A percentile compares a stretch with the other conserved stretches of the same genome.
phyloP scores from a whole-genome alignment of 2,113 vertebrate genomes.

The Barnardius zonarius region DNA sequence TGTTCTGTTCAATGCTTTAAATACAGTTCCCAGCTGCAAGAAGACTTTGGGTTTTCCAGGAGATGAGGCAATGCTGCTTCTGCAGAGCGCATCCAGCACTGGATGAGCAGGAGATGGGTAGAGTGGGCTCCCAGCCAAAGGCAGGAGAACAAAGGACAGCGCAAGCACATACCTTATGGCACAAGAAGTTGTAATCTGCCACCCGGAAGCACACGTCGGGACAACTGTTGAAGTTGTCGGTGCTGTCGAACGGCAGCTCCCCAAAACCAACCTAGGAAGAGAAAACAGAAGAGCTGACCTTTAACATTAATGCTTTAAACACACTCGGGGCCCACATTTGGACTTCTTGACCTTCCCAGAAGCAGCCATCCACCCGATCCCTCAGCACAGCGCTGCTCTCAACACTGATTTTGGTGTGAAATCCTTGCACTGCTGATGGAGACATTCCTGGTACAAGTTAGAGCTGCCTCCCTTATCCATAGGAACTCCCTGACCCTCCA shows the following conservation, averaged over 20 bases:
- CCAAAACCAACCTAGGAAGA: conserved; percentile 87
- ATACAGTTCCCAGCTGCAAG: not conserved
- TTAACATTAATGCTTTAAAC: not conserved
- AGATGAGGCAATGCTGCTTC: not conserved
- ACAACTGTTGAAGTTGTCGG: conserved; percentile 85
- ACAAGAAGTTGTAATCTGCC: conserved; percentile 84
- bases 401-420: not conserved
- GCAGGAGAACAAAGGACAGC: not conserved
- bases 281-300: not conserved
- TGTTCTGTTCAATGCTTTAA: not conserved
- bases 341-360: not conserved
- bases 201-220: conserved; percentile 92
- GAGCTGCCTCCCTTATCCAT: not conserved
- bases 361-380: not conserved
- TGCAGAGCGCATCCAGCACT: not conserved
- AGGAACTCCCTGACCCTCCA: not conserved
- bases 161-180: conserved; percentile 85
- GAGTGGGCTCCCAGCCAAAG: not conserved
- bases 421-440: not conserved
- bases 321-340: fast-evolving
- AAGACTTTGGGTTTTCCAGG: not conserved
- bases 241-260: conserved; percentile 90
- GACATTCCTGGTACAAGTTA: not conserved
- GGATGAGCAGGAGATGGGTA: not conserved
- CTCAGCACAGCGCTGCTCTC: not conserved